Base-by-base conservation (phyloP, 2,888 invertebrate genomes). In the Lycaena phlaeas region DNA sequence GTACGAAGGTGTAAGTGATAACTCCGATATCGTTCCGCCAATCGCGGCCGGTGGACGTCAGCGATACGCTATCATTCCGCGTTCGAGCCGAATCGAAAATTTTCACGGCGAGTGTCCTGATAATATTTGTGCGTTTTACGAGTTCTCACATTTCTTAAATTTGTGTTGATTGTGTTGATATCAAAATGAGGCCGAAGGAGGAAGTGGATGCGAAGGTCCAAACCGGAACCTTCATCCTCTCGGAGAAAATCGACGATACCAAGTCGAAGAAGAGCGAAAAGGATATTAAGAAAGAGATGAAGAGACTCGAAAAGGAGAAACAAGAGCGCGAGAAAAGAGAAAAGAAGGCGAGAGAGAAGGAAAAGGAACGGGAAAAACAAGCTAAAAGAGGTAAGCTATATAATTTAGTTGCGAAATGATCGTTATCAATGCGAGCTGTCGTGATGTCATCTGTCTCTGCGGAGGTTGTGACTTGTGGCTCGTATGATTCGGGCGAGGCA, bases 241-340 rank as follows among this genome's bases (percentile, higher is more conserved):
- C 86, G 52, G 88, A 87, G 61, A 86, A 87, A 57, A 81, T 84
- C 37, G 85, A 85, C 58, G 82, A 86, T 54, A 75, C 81, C 40
- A 78, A 84, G 62, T 67, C 70, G 50, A 79, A 74, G 60, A 85
- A 76, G 51, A 79, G 51, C 52, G 81, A 79, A 42, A 85, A 85
- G 55, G 86, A 86, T 29, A 54, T 85, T 50, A 86, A 85, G 61
- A 86, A 86, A 56, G 86, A 87, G 50, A 79, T 81, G 71, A 82
- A 77, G 57, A 64, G 76, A 46, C 62, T 84, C 37, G 84, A 84
- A 54, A 86, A 86, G 54, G 85, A 86, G 56, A 75, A 81, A 56
- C 69, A 66, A 52, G 86, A 85, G 54, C 64, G 74, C 26, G 85
- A 85, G 56, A 84, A 81, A 57, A 75, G 78, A 49, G 82, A 82